These are phyloP conservation scores for Aphelinus atriplicis DNA, from an alignment of 1,140 invertebrate genomes.

Conservation along the genomic window DNA sequence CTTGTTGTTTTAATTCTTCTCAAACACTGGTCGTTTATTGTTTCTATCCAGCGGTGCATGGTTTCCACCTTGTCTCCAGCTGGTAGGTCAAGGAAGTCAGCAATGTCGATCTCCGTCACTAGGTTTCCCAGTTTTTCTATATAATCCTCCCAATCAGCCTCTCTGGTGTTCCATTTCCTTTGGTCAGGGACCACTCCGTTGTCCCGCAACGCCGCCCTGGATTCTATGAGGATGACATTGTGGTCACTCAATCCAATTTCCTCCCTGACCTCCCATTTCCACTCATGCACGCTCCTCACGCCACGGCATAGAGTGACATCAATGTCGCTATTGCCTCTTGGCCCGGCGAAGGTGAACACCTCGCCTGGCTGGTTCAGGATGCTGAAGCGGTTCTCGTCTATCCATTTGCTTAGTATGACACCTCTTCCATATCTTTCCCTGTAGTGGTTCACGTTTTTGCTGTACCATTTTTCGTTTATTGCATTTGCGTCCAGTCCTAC, in stretches of 20 bases:
- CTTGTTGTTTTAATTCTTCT: too few species aligned
- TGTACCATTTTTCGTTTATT: background rate
- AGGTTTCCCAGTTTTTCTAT: too few species aligned
- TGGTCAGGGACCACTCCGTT: background rate
- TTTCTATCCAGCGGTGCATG: too few species aligned
- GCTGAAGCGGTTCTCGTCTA: background rate
- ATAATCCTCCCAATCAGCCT: constrained; percentile 7
- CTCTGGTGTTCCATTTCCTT: background rate
- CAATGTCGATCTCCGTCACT: too few species aligned
- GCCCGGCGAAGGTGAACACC: background rate
- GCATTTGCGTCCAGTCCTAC: background rate
- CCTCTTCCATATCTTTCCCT: background rate
- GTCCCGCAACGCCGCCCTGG: background rate
- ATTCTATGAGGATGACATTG: background rate
- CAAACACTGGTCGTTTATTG: too few species aligned
- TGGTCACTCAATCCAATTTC: too few species aligned
- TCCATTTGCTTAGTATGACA: background rate
- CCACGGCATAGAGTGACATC: too few species aligned
- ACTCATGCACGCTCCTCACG: too few species aligned
- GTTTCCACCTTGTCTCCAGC: too few species aligned
- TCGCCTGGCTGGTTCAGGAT: background rate
- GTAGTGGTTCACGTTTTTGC: background rate
- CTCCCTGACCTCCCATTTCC: too few species aligned
- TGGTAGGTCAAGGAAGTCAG: too few species aligned
- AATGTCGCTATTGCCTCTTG: constrained; percentile 9